phyloP scores from a whole-genome alignment of 2,113 vertebrate genomes.

The Anhinga anhinga region DNA sequence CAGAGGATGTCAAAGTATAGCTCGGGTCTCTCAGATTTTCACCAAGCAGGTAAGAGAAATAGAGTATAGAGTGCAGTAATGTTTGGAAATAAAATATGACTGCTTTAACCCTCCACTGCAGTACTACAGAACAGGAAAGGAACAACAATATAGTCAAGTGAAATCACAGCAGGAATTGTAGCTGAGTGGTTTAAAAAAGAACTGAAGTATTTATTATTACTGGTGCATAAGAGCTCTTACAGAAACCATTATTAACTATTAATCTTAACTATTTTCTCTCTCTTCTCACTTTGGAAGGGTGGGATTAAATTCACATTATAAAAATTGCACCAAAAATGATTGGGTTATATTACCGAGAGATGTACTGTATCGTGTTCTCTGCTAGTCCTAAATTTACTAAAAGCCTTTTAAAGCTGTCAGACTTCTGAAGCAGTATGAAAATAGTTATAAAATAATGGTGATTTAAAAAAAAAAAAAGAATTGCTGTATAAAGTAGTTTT shows the following conservation, averaged over 20 bases:
- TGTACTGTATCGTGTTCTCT: background rate
- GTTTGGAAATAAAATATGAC: background rate
- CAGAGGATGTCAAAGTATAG: background rate
- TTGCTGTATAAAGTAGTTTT: background rate
- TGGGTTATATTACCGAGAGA: background rate
- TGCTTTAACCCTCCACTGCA: background rate
- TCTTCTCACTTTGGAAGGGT: background rate
- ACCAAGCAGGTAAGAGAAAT: background rate
- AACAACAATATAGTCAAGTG: background rate
- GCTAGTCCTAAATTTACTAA: background rate
- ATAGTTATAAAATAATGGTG: background rate
- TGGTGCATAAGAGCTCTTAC: background rate
- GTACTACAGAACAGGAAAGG: background rate
- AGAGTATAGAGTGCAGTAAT: background rate
- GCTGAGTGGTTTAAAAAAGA: background rate
- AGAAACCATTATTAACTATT: background rate
- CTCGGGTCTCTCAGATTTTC: background rate
- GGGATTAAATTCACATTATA: background rate
- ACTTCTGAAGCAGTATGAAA: background rate
- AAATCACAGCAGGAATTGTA: background rate
- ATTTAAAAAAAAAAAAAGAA: background rate
- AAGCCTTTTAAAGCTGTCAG: constrained; percentile 1
- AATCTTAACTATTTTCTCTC: background rate
- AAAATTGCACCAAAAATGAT: background rate
- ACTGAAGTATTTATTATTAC: background rate